These are phyloP conservation scores for Microdon myrmicae DNA, from an alignment of 2,888 invertebrate genomes.

Conservation along the genomic window DNA sequence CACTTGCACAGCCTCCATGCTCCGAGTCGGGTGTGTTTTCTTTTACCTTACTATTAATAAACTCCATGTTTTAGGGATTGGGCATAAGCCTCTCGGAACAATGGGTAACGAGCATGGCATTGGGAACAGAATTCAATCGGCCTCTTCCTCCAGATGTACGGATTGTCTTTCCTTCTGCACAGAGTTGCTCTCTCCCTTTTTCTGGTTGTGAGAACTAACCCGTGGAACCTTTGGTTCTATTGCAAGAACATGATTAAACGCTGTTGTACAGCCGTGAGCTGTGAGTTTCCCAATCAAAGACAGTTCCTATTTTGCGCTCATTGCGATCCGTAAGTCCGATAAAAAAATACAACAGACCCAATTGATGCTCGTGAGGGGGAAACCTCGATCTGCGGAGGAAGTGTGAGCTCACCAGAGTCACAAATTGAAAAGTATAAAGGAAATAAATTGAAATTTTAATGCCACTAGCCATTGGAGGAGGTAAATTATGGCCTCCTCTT, in stretches of 20 bases:
- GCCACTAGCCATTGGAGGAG: conserved; percentile 47
- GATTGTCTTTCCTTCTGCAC: conserved; percentile 4
- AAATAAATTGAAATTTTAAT: conserved; percentile 51
- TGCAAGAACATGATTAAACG: conserved; percentile 48
- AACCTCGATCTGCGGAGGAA: conserved; percentile 3
- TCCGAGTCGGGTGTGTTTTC: conserved; percentile 16
- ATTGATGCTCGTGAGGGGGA: conserved; percentile 9
- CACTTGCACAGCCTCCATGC: no score
- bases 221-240: conserved; percentile 42
- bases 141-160: conserved; percentile 34
- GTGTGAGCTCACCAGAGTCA: conserved; percentile 22
- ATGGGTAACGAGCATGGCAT: conserved; percentile 33
- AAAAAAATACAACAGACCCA: conserved; percentile 23
- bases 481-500: conserved; percentile 48
- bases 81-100: conserved; percentile 20
- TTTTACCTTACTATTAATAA: conserved; percentile 30
- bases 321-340: conserved; percentile 40
- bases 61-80: conserved; percentile 25
- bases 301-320: conserved; percentile 49
- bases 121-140: neutral
- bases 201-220: conserved; percentile 22
- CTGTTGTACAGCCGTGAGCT: conserved; percentile 41
- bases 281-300: conserved; percentile 50
- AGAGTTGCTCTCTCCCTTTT: conserved; percentile 6
- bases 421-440: conserved; percentile 49